Evolutionary conservation across 1,140 invertebrate genomes (phyloP).

Genomic region (Pollicipes pollicipes): DNA sequence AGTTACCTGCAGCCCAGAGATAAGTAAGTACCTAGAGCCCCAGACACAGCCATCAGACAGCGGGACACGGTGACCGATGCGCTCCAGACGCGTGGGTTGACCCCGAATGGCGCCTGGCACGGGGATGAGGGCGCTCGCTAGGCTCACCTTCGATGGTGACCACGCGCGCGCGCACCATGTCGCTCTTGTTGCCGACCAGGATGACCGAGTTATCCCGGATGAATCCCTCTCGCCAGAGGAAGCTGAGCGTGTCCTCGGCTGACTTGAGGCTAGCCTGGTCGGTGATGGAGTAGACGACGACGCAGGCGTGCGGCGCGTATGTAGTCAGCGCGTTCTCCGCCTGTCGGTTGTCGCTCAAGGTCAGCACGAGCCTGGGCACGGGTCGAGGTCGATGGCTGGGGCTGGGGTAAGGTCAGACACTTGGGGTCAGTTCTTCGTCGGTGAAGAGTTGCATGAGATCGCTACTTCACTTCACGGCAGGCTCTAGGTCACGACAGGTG

Average conservation of each 20-base stretch:
- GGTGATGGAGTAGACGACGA: constrained; percentile 77
- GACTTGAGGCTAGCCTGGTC: constrained; percentile 56
- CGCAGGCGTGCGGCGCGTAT: constrained; percentile 74
- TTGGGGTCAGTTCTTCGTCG: background rate
- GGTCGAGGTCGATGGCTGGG: background rate
- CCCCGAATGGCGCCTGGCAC: too few relatives aligned
- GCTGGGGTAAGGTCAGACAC: background rate
- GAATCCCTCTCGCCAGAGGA: constrained; percentile 43
- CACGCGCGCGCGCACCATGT: constrained; percentile 32
- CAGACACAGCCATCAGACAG: too few relatives aligned
- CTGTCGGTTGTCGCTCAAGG: too few relatives aligned
- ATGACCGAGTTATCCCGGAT: constrained; percentile 28
- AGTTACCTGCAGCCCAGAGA: too few relatives aligned
- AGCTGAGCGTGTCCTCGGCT: constrained; percentile 59
- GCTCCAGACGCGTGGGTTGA: too few relatives aligned
- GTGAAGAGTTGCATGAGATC: background rate
- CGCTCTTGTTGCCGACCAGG: constrained; percentile 39
- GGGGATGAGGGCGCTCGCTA: too few relatives aligned
- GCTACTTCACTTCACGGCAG: too few relatives aligned
- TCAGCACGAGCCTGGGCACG: background rate
- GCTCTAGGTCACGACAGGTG: too few relatives aligned
- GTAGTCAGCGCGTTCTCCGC: constrained; percentile 57
- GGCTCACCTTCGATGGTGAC: constrained; percentile 30
- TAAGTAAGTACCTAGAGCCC: too few relatives aligned
- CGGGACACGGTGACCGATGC: too few relatives aligned